Percentiles rank a stretch among this genome's conserved stretches.
Evolutionary conservation across 2,797 vertebrate species (phyloP).

Genomic region (Ficedula albicollis): DNA sequence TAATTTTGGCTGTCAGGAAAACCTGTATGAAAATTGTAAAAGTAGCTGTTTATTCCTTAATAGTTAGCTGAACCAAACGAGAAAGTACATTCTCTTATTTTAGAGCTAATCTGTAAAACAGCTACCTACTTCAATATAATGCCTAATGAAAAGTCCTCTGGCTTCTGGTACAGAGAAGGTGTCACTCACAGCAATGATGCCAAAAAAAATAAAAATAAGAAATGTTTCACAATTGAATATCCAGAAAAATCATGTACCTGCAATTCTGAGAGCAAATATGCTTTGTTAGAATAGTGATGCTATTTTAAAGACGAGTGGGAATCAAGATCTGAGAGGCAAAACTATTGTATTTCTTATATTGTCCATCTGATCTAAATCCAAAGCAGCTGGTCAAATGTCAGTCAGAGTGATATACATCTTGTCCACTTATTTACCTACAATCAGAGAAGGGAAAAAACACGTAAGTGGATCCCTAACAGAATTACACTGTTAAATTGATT

Average conservation of each 20-base stretch:
- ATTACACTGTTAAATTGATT: conserved; percentile 36
- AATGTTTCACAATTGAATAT: conserved; percentile 28
- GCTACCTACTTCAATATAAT: conserved; percentile 22
- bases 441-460: conserved; percentile 14
- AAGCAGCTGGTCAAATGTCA: conserved; percentile 51
- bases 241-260: background rate
- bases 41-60: background rate
- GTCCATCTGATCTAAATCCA: conserved; percentile 43
- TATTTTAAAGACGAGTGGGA: background rate
- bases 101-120: background rate
- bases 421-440: conserved; percentile 28
- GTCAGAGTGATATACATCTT: background rate
- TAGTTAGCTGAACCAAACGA: background rate
- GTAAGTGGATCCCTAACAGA: conserved; percentile 41
- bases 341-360: conserved; percentile 5
- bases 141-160: background rate
- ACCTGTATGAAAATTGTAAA: background rate
- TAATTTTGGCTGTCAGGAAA: background rate
- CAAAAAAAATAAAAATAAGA: conserved; percentile 53
- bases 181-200: background rate
- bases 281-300: background rate
- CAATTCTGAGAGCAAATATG: background rate
- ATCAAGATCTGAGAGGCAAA: conserved; percentile 33
- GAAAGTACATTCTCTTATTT: conserved; percentile 8
- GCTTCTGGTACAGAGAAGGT: background rate